Conservation (phyloP, 2,113 vertebrate species). For the Phyllostomus hastatus region DNA sequence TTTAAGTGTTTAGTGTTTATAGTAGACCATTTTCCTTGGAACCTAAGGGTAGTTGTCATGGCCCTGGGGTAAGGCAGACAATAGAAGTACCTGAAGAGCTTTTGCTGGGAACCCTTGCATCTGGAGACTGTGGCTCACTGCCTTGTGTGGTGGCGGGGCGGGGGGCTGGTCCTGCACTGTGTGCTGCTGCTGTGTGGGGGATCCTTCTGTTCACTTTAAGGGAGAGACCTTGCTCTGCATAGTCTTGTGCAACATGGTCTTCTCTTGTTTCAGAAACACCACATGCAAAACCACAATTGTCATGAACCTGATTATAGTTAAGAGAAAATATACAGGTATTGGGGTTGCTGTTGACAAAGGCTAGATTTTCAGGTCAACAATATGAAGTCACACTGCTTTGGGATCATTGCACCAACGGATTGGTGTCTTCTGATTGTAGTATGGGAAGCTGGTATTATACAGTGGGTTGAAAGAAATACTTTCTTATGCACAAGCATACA, state of each 20-base stretch:
- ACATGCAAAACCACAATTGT: neutral
- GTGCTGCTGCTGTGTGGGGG: neutral
- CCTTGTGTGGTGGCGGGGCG: neutral
- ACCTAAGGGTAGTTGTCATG: neutral
- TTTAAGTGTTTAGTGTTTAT: slow-evolving; percentile 14
- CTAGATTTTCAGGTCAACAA: neutral
- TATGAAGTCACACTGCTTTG: neutral
- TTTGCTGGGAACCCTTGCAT: neutral
- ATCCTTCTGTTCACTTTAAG: neutral
- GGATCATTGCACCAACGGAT: neutral
- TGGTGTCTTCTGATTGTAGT: neutral
- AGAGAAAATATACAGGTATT: neutral
- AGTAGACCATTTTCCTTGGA: neutral
- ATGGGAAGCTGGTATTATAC: neutral
- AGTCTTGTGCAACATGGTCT: neutral
- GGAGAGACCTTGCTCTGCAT: neutral
- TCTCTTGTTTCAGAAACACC: neutral
- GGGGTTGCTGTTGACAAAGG: neutral
- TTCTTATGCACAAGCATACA: neutral
- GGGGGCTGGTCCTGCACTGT: neutral
- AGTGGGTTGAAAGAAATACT: neutral
- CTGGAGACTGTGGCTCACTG: neutral
- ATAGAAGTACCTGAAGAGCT: neutral
- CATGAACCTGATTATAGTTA: neutral
- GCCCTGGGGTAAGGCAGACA: neutral